Percentiles rank a stretch among this genome's conserved stretches.
phyloP scores from a whole-genome alignment of 2,888 invertebrate genomes.

The Plebejus argus region DNA sequence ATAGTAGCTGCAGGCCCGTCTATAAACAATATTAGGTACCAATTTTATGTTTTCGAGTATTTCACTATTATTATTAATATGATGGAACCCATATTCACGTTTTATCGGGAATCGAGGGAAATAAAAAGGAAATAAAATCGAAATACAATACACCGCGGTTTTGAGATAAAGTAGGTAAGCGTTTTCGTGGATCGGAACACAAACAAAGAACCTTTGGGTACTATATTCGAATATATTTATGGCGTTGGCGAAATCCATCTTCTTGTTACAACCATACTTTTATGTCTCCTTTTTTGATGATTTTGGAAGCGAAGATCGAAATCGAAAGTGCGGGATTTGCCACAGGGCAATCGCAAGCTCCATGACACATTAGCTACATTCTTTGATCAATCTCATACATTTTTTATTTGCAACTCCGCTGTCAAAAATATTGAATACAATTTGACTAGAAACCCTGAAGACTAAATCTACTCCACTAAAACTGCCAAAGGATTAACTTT shows the following conservation, averaged over 20 bases:
- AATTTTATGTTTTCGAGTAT: background rate
- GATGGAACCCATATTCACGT: background rate
- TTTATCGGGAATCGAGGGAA: background rate
- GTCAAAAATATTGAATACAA: too few species aligned
- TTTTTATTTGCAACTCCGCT: too few species aligned
- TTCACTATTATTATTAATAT: constrained; percentile 8
- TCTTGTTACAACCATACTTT: background rate
- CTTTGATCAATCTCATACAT: too few species aligned
- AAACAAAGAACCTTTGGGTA: background rate
- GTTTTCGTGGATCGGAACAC: constrained; percentile 16
- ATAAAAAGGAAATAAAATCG: constrained; percentile 22
- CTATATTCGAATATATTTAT: background rate
- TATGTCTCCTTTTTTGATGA: too few species aligned
- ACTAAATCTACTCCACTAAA: too few species aligned
- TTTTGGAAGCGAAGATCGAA: too few species aligned
- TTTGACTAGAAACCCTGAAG: too few species aligned
- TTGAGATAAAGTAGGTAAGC: constrained; percentile 9
- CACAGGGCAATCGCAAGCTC: too few species aligned
- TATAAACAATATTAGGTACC: background rate
- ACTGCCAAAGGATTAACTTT: too few species aligned
- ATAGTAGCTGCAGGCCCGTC: background rate
- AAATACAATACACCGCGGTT: constrained; percentile 19
- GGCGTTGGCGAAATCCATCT: background rate
- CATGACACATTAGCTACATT: too few species aligned
- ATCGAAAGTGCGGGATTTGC: too few species aligned